Evolutionary conservation across 2,797 vertebrate genomes (phyloP), one percentile per base, ranked within the genome.

Genomic region (Acanthis flammea): DNA sequence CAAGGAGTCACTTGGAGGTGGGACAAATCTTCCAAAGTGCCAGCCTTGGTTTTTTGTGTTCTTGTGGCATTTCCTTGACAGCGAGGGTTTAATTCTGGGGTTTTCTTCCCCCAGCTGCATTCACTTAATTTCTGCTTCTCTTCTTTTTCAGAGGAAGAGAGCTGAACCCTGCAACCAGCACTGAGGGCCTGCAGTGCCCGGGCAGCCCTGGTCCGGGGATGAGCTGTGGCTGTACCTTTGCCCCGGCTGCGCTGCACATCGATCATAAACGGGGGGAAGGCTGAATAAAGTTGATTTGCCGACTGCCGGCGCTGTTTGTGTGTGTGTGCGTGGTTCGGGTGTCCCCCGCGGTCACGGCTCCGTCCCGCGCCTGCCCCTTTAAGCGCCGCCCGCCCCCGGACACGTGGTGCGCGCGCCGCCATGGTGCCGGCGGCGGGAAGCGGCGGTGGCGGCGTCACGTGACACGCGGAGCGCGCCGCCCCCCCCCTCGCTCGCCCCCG

Each of bases 121-220:
- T 51, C 1, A 2, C 9, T 45, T 53, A 10, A 66, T 55, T 27
- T 5, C 42, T 55, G 2, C 66, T 14, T 47, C 30, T 70, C 28
- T 85, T 92, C 50, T 94, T 21, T 97, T 91, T 58, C 96, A 98
- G 98, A 98, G 95, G 98, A 98, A 68, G 98, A 98, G 87, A 96
- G 80, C 95, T 93, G 97, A 97, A 88, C 45, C 33, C 58, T 0
- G 0, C 2, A 6, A 27, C 12, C 25, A 5, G 14, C 10, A 71
- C 28, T 0, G 1, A 41, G 4, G 12, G 27, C 12, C 23, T 3
- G 14, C 33, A 42, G 41, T 13, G 14, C 30, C n/a, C 0, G 2
- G 42, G 31, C 35, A 17, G 18, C 22, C 5, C 14, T 4, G 15
- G 10, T 31, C 19, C 3, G 6, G 33, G 30, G 13, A 5, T 0